phyloP scores from a whole-genome alignment of 2,888 invertebrate genomes.

The Boloria selene region DNA sequence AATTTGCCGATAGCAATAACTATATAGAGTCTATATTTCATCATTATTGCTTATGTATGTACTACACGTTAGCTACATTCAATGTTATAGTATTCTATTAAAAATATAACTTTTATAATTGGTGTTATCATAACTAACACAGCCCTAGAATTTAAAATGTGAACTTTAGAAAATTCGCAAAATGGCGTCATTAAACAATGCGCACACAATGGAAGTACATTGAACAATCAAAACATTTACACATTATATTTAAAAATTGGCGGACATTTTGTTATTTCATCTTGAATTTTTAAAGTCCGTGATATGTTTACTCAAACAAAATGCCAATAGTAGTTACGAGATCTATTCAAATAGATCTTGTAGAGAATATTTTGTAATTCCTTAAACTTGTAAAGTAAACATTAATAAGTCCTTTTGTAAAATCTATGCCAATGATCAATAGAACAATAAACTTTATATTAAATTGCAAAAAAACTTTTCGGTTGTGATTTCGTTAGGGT shows the following conservation, averaged over 20 bases:
- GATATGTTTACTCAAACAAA: no score
- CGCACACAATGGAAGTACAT: constrained; percentile 1
- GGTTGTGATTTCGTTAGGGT: neutral
- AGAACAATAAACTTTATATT: constrained; percentile 8
- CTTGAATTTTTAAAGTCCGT: no score
- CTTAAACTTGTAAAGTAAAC: constrained; percentile 8
- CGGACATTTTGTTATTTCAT: neutral
- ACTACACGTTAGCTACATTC: constrained; percentile 12
- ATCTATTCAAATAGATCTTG: neutral
- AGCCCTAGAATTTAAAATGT: constrained; percentile 11
- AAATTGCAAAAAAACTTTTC: constrained; percentile 1
- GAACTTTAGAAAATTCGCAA: constrained; percentile 14
- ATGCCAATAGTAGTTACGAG: no score
- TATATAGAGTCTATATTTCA: neutral
- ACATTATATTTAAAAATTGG: constrained; percentile 10
- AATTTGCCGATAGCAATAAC: no score
- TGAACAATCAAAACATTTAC: constrained; percentile 6
- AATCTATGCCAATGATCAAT: constrained; percentile 3
- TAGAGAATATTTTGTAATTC: constrained; percentile 1
- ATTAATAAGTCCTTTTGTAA: constrained; percentile 3
- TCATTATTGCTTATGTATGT: neutral
- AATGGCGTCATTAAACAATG: constrained; percentile 5
- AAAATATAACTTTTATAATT: constrained; percentile 13
- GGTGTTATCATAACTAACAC: constrained; percentile 12
- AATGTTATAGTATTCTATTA: constrained; percentile 12